Conservation (phyloP, 2,888 invertebrate genomes). For the Antitype chi region DNA sequence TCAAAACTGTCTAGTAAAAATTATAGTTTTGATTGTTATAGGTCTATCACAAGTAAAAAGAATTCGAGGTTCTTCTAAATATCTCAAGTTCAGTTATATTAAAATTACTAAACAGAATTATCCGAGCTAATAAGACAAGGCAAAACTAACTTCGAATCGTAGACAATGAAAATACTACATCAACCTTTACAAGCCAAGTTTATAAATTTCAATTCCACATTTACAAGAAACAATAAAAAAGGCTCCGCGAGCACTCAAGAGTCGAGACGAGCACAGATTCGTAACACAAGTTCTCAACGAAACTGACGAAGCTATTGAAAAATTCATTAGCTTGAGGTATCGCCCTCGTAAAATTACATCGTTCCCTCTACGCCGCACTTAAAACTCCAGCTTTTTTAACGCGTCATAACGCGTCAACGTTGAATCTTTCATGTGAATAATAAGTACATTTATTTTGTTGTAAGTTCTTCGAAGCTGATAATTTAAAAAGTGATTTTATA, state of each 20-base stretch:
- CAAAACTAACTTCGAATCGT: slow-evolving; percentile 20
- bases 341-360: slow-evolving; percentile 73
- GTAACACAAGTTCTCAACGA: slow-evolving; percentile 50
- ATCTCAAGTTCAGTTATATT: no score
- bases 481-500: slow-evolving; percentile 9
- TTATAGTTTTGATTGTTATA: no score
- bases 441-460: slow-evolving; percentile 60
- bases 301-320: slow-evolving; percentile 69
- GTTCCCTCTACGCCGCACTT: slow-evolving; percentile 70
- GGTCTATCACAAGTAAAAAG: no score
- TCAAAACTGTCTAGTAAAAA: not conserved
- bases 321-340: slow-evolving; percentile 71
- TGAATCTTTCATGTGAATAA: slow-evolving; percentile 84
- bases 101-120: no score
- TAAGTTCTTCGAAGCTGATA: slow-evolving; percentile 4
- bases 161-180: slow-evolving; percentile 1
- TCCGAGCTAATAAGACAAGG: slow-evolving; percentile 5
- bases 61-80: no score
- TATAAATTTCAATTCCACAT: slow-evolving; percentile 51
- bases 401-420: slow-evolving; percentile 77
- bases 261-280: slow-evolving; percentile 40
- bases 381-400: slow-evolving; percentile 72
- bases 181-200: slow-evolving; percentile 25
- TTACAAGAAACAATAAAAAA: slow-evolving; percentile 60
- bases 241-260: slow-evolving; percentile 3